Conservation (phyloP, 2,113 vertebrate genomes). For the Ceyx cyanopectus region DNA sequence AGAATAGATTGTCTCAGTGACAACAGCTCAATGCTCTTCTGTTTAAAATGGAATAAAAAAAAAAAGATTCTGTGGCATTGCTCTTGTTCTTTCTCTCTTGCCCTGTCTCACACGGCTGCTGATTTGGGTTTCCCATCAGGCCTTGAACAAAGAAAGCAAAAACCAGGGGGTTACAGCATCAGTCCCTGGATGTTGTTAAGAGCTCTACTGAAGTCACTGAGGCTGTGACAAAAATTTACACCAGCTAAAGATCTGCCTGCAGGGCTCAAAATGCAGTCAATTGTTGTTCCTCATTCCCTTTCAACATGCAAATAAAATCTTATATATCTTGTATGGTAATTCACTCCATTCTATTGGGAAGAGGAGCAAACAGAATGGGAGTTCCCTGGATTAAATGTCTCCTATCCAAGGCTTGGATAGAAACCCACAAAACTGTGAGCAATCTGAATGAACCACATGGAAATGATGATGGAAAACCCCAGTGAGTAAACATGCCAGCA, state of each 20-base stretch:
- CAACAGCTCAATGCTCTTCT: neutral
- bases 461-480: slow-evolving; percentile 48
- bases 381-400: neutral
- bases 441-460: slow-evolving; percentile 27
- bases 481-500: slow-evolving; percentile 5
- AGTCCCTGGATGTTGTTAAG: neutral
- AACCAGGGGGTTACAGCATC: neutral
- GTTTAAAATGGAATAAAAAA: neutral
- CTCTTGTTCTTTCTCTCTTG: neutral
- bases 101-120: neutral
- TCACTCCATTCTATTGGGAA: neutral
- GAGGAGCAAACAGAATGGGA: slow-evolving; percentile 1
- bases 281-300: neutral
- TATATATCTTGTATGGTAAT: neutral
- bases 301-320: neutral
- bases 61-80: neutral
- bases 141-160: slow-evolving; percentile 20
- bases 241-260: neutral
- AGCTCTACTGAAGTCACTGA: slow-evolving; percentile 10
- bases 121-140: slow-evolving; percentile 17
- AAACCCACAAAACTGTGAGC: slow-evolving; percentile 13
- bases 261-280: neutral
- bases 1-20: neutral
- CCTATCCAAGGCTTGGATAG: neutral
- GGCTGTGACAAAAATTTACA: slow-evolving; percentile 26